These are phyloP conservation scores for Maconellicoccus hirsutus DNA, from an alignment of 1,140 invertebrate genomes.

Conservation along the genomic window DNA sequence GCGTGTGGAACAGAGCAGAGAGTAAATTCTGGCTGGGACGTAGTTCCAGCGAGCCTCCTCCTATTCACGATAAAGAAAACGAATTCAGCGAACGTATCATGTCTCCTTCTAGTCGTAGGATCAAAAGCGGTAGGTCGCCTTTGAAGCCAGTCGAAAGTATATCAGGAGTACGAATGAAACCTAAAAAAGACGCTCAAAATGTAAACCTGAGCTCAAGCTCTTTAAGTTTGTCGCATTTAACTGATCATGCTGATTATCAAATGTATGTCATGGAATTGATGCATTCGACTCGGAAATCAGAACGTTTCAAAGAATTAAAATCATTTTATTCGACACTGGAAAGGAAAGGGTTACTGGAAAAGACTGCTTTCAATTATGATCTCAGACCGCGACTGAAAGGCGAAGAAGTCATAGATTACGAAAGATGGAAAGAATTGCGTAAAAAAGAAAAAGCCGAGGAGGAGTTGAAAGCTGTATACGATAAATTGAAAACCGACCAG, in stretches of 20 bases:
- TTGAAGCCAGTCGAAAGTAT: conserved; percentile 34
- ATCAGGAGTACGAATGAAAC: conserved; percentile 31
- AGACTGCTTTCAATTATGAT: conserved; percentile 54
- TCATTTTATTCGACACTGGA: conserved; percentile 77
- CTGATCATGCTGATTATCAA: conserved; percentile 46
- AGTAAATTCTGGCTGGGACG: conserved; percentile 31
- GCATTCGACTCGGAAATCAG: conserved; percentile 58
- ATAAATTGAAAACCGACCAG: conserved; percentile 63
- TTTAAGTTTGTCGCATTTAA: conserved; percentile 35
- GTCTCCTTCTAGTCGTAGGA: conserved; percentile 51
- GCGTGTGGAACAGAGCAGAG: conserved; percentile 29
- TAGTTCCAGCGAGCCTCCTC: conserved; percentile 41
- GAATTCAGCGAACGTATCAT: conserved; percentile 36
- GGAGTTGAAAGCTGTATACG: conserved; percentile 64
- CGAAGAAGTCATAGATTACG: conserved; percentile 68
- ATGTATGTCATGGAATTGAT: conserved; percentile 57
- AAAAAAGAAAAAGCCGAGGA: conserved; percentile 67
- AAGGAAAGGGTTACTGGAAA: conserved; percentile 68
- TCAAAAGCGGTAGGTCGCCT: conserved; percentile 39
- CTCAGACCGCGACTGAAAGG: conserved; percentile 53
- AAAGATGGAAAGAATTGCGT: conserved; percentile 68
- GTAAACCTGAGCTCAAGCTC: conserved; percentile 44
- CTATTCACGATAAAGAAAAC: conserved; percentile 1
- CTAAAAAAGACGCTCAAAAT: conserved; percentile 39
- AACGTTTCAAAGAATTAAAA: conserved; percentile 71